These are phyloP conservation scores for Cryptus armator DNA, from an alignment of 2,888 invertebrate genomes.

Conservation along the genomic window DNA sequence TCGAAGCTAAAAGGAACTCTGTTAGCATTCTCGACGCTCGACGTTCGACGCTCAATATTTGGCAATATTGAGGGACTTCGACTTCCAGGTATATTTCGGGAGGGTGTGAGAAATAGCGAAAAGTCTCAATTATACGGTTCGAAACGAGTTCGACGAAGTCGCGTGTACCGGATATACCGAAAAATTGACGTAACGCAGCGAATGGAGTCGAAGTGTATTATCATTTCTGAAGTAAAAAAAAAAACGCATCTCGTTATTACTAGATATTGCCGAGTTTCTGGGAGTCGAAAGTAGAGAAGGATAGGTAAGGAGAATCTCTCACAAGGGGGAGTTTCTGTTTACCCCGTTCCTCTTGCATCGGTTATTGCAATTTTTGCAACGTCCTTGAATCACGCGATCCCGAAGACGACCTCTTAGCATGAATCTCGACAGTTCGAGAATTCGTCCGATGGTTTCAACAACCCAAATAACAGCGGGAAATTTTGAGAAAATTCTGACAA, in stretches of 20 bases:
- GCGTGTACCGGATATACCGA: conserved; percentile 57
- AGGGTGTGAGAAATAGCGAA: conserved; percentile 32
- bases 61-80: neutral
- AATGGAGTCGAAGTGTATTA: conserved; percentile 29
- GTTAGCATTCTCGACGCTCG: neutral
- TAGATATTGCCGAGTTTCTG: conserved; percentile 42
- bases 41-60: neutral
- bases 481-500: conserved; percentile 4
- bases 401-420: conserved; percentile 64
- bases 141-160: conserved; percentile 51
- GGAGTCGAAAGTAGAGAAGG: neutral
- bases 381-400: conserved; percentile 69
- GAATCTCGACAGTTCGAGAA: conserved; percentile 56
- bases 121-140: conserved; percentile 40
- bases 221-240: conserved; percentile 39
- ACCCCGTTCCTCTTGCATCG: conserved; percentile 40
- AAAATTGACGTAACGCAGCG: conserved; percentile 45
- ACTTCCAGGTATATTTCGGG: neutral
- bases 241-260: conserved; percentile 20
- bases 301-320: neutral
- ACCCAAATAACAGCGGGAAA: conserved; percentile 11
- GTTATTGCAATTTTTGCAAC: conserved; percentile 58
- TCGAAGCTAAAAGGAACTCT: neutral
- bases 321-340: conserved; percentile 8
- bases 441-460: conserved; percentile 8